Conservation (phyloP, 2,113 vertebrate genomes). For the Sphaerodactylus townsendi region DNA sequence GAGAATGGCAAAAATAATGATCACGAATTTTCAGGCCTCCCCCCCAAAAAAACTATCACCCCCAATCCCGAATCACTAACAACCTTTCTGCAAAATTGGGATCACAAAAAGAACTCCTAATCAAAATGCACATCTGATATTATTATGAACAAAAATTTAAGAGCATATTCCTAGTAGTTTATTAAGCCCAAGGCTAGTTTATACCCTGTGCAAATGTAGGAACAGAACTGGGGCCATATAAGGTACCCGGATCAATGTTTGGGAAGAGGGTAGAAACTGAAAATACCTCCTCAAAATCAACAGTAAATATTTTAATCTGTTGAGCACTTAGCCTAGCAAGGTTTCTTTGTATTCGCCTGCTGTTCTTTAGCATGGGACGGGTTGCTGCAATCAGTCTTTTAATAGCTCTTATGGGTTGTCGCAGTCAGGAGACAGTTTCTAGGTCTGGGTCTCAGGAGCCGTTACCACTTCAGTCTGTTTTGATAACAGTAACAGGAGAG, state of each 20-base stretch:
- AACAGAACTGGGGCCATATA: not conserved
- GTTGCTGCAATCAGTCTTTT: constrained; percentile 7
- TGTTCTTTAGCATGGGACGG: not conserved
- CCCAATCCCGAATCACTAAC: no score
- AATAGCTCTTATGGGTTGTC: not conserved
- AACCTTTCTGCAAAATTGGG: no score
- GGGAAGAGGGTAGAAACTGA: not conserved
- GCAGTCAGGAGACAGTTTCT: constrained; percentile 11
- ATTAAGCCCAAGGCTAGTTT: no score
- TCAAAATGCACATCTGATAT: no score
- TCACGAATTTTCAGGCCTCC: no score
- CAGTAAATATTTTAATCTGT: not conserved
- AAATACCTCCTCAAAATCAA: not conserved
- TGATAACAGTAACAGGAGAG: constrained; percentile 47
- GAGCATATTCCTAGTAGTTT: no score
- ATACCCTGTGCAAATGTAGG: no score
- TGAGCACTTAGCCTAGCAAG: not conserved
- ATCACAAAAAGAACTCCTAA: no score
- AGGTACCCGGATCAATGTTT: no score
- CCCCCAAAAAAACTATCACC: no score
- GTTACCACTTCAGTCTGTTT: constrained; percentile 52
- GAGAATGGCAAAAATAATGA: no score
- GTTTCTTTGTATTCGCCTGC: not conserved
- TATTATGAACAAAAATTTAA: no score
- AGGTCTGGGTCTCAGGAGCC: constrained; percentile 13